Evolutionary conservation across 2,797 vertebrate genomes (phyloP), one percentile per base, ranked within the genome.

Genomic region (Mergus octosetaceus): DNA sequence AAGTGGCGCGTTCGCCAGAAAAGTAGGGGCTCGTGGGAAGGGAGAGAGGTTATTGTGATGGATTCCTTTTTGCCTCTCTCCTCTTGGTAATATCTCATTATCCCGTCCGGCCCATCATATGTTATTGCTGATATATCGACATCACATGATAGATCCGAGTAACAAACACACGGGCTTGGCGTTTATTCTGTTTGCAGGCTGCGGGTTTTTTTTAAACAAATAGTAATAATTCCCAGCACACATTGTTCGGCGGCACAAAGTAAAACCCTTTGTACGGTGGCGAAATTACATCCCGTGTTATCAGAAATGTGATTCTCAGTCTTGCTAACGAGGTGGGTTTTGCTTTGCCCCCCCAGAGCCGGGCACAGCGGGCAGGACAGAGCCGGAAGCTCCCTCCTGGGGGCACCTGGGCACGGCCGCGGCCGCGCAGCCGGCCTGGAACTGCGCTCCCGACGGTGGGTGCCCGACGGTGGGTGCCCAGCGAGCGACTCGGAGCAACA

Each of bases 81-180:
- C 56, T 83, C 60, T 70, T 41, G 30, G 54, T 72, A 62, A 87
- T 76, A 70, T 12, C 90, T 80, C 81, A 41, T 91, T 61, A n/a
- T 19, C 69, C 61, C n/a, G 36, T 56, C 60, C 2, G 25, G 41
- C n/a, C 51, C 74, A 16, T 71, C 65, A 8, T 78, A 69, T 90
- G 95, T 95, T 96, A 77, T 90, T 69, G 76, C 62, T 82, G 69
- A 9, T 56, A 9, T 65, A 94, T 70, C n/a, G 86, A 79, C 93
- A 73, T 15, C 1, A 45, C 62, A 3, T 18, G 62, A 73, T 4
- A 60, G 56, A 77, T 34, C 28, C 11, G n/a, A 82, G 53, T 24
- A 70, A 57, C 25, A 53, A 66, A 57, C 0, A 15, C 45, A 14
- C 18, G 14, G 27, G 51, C 15, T 71, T 14, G 69, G 27, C 47